Conservation (phyloP, 1,140 invertebrate genomes). For the Apis cerana region DNA sequence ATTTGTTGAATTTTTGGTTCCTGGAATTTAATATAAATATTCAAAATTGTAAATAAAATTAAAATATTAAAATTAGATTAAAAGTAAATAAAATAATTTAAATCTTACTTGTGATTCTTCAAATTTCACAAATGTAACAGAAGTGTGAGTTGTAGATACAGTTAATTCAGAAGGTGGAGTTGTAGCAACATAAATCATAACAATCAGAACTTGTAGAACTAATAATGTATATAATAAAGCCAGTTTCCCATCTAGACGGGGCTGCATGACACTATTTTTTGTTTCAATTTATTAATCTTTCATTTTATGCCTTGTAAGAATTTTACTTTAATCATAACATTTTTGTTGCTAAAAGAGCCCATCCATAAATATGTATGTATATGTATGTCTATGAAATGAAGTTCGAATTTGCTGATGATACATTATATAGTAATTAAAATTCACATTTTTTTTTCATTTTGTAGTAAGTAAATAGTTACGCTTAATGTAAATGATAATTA, state of each 20-base stretch:
- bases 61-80: neutral
- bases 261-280: conserved; percentile 75
- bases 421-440: neutral
- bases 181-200: conserved; percentile 78
- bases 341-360: conserved; percentile 28
- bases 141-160: conserved; percentile 65
- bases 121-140: conserved; percentile 76
- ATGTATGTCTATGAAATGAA: neutral
- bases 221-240: conserved; percentile 77
- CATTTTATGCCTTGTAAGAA: conserved; percentile 45
- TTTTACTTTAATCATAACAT: conserved; percentile 40
- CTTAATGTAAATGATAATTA: neutral
- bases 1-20: conserved; percentile 45
- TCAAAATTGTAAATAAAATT: neutral
- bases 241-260: conserved; percentile 77
- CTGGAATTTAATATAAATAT: conserved; percentile 40
- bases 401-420: conserved; percentile 9
- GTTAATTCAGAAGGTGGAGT: conserved; percentile 74
- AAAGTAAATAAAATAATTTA: neutral
- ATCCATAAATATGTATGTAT: conserved; percentile 10
- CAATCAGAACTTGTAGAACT: conserved; percentile 77
- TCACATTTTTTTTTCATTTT: neutral
- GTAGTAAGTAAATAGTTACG: neutral
- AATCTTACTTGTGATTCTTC: conserved; percentile 68
- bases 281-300: conserved; percentile 45